Evolutionary conservation across 2,888 invertebrate genomes (phyloP).

Genomic region (Nomada fabriciana): DNA sequence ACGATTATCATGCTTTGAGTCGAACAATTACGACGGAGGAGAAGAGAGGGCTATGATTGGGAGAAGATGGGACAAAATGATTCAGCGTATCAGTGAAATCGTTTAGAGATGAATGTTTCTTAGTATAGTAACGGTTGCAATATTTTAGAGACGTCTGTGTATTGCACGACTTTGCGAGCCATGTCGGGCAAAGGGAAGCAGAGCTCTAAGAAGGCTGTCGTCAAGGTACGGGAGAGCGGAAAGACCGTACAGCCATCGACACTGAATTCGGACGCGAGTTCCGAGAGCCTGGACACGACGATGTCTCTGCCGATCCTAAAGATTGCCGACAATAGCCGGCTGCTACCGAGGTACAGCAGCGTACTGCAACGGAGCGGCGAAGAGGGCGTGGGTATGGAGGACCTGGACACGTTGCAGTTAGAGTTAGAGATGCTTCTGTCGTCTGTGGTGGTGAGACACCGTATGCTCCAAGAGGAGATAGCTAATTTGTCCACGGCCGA

Average conservation of each 20-base stretch:
- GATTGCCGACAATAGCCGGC: slow-evolving; percentile 88
- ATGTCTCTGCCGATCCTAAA: slow-evolving; percentile 87
- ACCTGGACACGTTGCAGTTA: slow-evolving; percentile 93
- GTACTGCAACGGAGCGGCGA: slow-evolving; percentile 88
- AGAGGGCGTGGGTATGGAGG: slow-evolving; percentile 94
- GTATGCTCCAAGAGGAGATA: slow-evolving; percentile 92
- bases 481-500: slow-evolving; percentile 88
- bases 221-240: slow-evolving; percentile 78
- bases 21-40: background rate
- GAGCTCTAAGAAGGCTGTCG: slow-evolving; percentile 80
- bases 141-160: background rate
- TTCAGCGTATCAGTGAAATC: background rate
- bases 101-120: slow-evolving; percentile 30
- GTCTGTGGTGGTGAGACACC: slow-evolving; percentile 91
- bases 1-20: background rate
- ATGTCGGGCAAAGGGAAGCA: slow-evolving; percentile 84
- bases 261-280: slow-evolving; percentile 75
- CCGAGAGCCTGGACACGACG: slow-evolving; percentile 77
- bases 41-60: slow-evolving; percentile 23
- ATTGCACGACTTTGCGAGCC: background rate
- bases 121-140: slow-evolving; percentile 2
- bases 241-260: slow-evolving; percentile 75
- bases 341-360: slow-evolving; percentile 87
- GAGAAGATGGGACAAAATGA: slow-evolving; percentile 9
- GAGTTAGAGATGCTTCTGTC: slow-evolving; percentile 95